Percentiles rank a stretch among this genome's conserved stretches.
These are phyloP conservation scores for Rambutsinella grinnellia DNA, from an alignment of 2,888 invertebrate species.

Conservation along the genomic window DNA sequence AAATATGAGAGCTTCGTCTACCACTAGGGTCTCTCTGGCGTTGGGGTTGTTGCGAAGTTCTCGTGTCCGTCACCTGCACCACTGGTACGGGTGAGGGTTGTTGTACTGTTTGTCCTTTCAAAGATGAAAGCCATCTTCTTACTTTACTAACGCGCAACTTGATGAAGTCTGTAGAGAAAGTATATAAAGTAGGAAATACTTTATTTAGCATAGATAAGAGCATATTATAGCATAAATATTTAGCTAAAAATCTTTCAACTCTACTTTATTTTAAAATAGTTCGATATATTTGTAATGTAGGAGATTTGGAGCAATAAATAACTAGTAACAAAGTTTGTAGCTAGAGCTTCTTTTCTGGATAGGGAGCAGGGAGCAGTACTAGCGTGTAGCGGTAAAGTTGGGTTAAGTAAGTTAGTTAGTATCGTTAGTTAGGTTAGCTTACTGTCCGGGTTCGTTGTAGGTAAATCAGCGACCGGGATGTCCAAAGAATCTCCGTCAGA, in stretches of 20 bases:
- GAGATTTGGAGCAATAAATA: no score
- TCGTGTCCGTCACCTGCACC: conserved; percentile 5
- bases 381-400: conserved; percentile 8
- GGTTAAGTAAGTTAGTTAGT: conserved; percentile 49
- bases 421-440: conserved; percentile 56
- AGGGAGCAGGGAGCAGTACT: no score
- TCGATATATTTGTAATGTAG: no score
- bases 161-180: conserved; percentile 28
- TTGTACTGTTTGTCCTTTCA: conserved; percentile 20
- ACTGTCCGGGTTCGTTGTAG: conserved; percentile 65
- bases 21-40: background rate
- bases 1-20: conserved; percentile 6
- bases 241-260: no score
- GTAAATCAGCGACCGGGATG: conserved; percentile 60
- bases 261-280: background rate
- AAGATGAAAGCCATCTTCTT: conserved; percentile 31
- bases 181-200: background rate
- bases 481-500: conserved; percentile 66
- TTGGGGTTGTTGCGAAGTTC: background rate
- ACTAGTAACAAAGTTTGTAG: no score
- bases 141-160: conserved; percentile 43
- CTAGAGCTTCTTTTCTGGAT: no score
- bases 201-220: background rate
- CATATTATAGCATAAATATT: background rate
- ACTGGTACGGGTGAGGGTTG: conserved; percentile 12